Evolutionary conservation across 1,140 invertebrate species (phyloP).

Genomic region (Hormaphis cornu): DNA sequence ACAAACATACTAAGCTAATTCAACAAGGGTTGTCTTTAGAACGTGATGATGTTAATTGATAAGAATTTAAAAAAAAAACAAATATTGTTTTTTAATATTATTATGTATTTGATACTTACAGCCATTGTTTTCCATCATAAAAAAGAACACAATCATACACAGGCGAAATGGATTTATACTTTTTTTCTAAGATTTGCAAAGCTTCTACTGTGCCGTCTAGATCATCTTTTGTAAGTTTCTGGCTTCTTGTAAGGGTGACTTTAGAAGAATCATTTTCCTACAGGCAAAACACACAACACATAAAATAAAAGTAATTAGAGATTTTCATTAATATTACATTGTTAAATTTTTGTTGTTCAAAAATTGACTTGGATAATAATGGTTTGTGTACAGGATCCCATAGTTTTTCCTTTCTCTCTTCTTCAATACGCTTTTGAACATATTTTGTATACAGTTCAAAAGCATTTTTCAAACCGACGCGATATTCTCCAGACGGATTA

Average conservation of each 20-base stretch:
- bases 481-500: conserved; percentile 72
- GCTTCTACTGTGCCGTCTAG: conserved; percentile 76
- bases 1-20: too few relatives aligned
- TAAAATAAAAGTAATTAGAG: neutral
- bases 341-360: conserved; percentile 16
- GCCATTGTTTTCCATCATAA: conserved; percentile 71
- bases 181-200: conserved; percentile 71
- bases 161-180: conserved; percentile 75
- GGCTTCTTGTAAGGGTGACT: conserved; percentile 50
- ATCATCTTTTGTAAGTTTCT: conserved; percentile 84
- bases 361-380: conserved; percentile 56
- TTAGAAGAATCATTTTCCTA: conserved; percentile 44
- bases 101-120: too few relatives aligned
- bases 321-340: conserved; percentile 14
- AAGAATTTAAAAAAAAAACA: conserved; percentile 22
- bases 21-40: too few relatives aligned
- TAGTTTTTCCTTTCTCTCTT: conserved; percentile 68
- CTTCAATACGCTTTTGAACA: conserved; percentile 71
- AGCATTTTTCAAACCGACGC: conserved; percentile 75
- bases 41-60: too few relatives aligned
- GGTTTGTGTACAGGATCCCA: conserved; percentile 79
- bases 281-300: conserved; percentile 33
- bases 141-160: conserved; percentile 90
- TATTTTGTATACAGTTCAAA: conserved; percentile 78
- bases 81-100: too few relatives aligned